Evolutionary conservation across 2,888 invertebrate species (phyloP), one percentile per base, ranked within the genome.

Genomic region (Muschampia plurimacula): DNA sequence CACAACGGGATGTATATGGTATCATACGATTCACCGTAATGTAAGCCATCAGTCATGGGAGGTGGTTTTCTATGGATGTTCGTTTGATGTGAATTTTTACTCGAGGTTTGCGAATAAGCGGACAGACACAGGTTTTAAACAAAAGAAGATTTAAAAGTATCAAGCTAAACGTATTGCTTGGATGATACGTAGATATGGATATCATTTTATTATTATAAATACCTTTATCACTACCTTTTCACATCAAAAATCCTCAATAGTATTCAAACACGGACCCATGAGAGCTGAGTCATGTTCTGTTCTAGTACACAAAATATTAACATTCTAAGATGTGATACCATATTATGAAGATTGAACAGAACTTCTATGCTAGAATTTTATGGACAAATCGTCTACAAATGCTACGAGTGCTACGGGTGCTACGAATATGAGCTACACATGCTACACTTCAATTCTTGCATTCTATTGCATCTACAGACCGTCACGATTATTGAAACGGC

Each of bases 361-460:
- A 62, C 52, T 65, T 46, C 44, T 46, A 49, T 49, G 28, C n/a
- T 66, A n/a, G 15, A 66, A 36, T 66, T 52, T 66, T 66, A 66
- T 66, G 36, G 36, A 28, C 55, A 63, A 13, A 59, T 57, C 55
- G 15, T 55, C 55, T 55, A 55, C 55, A 13, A 52, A 55, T 44
- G 69, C 63, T 69, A 69, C 63, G 55, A 44, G 39, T 44, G 59
- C 59, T 67, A 67, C 44, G 67, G 44, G 28, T 41, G 64, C 69
- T 70, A 70, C 64, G 69, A 70, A 59, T 70, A 70, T 70, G 70
- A 70, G 64, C 64, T 64, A 57, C 69, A 70, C 32, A 60, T 68
- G 69, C 64, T 70, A 70, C 69, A 64, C 39, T 70, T 44, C 69
- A 55, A 64, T 70, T 70, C 69, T 64, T 32, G 15, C 63, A 69